Percentiles rank a stretch among this genome's conserved stretches.
Evolutionary conservation across 2,797 vertebrate species (phyloP).

Genomic region (Sebastes trivittatus): DNA sequence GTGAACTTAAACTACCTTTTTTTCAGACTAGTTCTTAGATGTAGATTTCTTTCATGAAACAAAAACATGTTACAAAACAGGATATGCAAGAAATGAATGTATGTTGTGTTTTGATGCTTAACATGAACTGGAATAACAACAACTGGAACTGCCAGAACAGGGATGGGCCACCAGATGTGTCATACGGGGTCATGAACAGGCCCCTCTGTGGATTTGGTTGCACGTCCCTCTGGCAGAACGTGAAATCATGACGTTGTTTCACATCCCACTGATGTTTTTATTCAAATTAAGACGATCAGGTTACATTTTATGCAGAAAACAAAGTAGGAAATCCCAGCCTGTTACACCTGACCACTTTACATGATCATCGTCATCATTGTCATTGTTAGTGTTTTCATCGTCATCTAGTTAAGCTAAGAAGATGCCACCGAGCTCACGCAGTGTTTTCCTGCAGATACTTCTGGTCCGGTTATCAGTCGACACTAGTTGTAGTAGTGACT

Average conservation of each 20-base stretch:
- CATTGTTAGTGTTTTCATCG: slow-evolving; percentile 15
- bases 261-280: slow-evolving; percentile 19
- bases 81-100: slow-evolving; percentile 21
- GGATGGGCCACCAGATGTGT: slow-evolving; percentile 4
- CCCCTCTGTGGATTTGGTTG: background rate
- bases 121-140: slow-evolving; percentile 45
- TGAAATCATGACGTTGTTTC: slow-evolving; percentile 3
- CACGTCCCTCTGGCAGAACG: background rate
- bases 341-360: slow-evolving; percentile 12
- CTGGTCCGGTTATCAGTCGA: background rate
- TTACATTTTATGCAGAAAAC: slow-evolving; percentile 29
- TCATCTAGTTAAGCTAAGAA: slow-evolving; percentile 10
- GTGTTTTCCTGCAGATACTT: slow-evolving; percentile 22
- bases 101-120: slow-evolving; percentile 4
- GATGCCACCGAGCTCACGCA: background rate
- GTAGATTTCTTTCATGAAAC: background rate
- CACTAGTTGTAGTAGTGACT: slow-evolving; percentile 29
- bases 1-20: slow-evolving; percentile 41
- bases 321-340: slow-evolving; percentile 26
- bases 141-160: slow-evolving; percentile 37
- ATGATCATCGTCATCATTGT: background rate
- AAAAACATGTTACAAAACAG: slow-evolving; percentile 19
- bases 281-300: slow-evolving; percentile 6
- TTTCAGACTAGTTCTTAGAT: background rate
- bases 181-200: background rate